These are phyloP conservation scores for Hycleus cichorii DNA, from an alignment of 1,140 invertebrate genomes.

Conservation along the genomic window DNA sequence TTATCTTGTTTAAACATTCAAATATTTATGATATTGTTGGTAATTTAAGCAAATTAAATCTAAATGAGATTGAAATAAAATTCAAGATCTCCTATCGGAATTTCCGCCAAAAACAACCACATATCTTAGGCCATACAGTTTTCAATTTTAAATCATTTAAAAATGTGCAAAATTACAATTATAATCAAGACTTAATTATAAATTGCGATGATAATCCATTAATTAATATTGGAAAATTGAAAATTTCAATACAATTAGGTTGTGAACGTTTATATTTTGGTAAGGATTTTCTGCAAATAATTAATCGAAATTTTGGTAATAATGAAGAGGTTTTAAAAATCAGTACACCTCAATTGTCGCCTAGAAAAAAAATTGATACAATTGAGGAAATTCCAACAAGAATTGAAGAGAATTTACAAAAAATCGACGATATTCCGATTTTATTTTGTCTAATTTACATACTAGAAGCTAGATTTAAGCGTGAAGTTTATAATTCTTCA, in stretches of 20 bases:
- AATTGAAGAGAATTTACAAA: not conserved
- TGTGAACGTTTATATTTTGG: slow-evolving; percentile 45
- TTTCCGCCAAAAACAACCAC: too few species aligned
- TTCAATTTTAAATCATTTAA: too few species aligned
- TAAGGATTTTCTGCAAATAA: slow-evolving; percentile 39
- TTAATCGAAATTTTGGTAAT: slow-evolving; percentile 10
- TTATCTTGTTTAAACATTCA: not conserved
- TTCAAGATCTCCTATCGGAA: too few species aligned
- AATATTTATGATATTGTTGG: too few species aligned
- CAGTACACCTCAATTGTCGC: not conserved
- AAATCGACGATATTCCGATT: slow-evolving; percentile 21
- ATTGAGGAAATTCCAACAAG: too few species aligned
- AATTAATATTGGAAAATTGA: slow-evolving; percentile 35
- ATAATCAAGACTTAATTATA: slow-evolving; percentile 22
- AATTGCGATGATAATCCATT: slow-evolving; percentile 23
- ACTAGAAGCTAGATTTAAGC: slow-evolving; percentile 43
- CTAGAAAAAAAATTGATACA: not conserved
- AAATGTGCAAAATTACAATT: not conserved
- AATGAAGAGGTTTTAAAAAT: not conserved
- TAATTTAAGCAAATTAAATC: too few species aligned
- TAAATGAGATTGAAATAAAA: too few species aligned
- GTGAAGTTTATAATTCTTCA: slow-evolving; percentile 39
- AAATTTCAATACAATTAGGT: slow-evolving; percentile 43
- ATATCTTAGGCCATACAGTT: too few species aligned
- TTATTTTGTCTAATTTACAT: slow-evolving; percentile 48